Conservation (phyloP, 92 coral and sea anemone genomes). For the Pocillopora meandrina region DNA sequence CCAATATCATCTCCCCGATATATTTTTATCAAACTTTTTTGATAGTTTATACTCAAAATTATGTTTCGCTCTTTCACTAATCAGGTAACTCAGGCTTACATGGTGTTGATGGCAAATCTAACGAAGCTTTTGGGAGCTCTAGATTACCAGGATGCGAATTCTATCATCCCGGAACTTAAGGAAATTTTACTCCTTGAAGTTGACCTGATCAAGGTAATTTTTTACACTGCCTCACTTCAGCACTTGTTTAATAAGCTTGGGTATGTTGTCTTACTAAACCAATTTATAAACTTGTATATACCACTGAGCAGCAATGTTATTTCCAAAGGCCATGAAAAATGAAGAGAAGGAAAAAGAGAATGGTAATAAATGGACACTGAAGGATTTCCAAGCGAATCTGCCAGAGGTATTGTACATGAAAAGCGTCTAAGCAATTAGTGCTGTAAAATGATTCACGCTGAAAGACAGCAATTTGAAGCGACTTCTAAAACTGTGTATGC, state of each 20-base stretch:
- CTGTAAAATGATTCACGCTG: too few relatives aligned
- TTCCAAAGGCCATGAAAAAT: background rate
- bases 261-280: too few relatives aligned
- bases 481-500: too few relatives aligned
- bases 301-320: background rate
- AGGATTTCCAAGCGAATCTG: slow-evolving; percentile 21
- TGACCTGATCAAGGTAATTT: background rate
- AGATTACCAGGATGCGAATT: background rate
- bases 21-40: too few relatives aligned
- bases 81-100: slow-evolving; percentile 23
- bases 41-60: background rate
- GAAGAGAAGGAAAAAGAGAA: background rate
- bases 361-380: slow-evolving; percentile 1
- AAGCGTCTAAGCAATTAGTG: too few relatives aligned
- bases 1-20: too few relatives aligned
- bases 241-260: background rate
- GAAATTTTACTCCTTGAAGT: slow-evolving; percentile 1
- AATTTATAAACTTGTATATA: background rate
- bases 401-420: slow-evolving; percentile 9
- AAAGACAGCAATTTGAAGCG: too few relatives aligned
- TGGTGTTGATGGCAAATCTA: slow-evolving; percentile 13
- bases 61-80: background rate
- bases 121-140: slow-evolving; percentile 10
- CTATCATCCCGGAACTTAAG: background rate
- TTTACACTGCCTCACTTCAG: background rate